phyloP scores from a whole-genome alignment of 2,113 vertebrate species.

The Synodontis membranacea region DNA sequence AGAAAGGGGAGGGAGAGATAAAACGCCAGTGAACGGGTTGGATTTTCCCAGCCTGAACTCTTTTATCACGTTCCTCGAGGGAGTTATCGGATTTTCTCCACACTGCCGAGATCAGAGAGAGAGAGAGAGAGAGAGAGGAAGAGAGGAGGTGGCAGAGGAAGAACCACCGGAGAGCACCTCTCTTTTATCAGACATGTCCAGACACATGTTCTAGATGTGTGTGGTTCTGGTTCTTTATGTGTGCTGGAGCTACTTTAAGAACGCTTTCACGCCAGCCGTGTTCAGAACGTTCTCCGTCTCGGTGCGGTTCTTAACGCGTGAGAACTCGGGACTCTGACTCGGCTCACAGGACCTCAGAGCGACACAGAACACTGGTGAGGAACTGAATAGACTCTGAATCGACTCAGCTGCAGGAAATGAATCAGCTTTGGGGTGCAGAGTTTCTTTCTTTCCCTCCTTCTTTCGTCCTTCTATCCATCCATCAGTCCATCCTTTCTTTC shows the following conservation, averaged over 20 bases:
- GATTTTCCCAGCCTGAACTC: constrained; percentile 17
- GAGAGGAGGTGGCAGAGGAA: neutral
- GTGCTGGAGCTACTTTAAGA: neutral
- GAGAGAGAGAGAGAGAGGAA: neutral
- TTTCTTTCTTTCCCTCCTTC: neutral
- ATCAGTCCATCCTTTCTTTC: neutral
- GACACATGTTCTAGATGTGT: neutral
- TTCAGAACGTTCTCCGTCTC: neutral
- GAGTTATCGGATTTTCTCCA: constrained; percentile 39
- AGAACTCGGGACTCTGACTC: neutral
- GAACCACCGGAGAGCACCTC: neutral
- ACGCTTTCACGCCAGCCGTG: neutral
- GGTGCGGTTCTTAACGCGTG: neutral
- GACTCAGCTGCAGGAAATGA: neutral
- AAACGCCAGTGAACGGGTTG: constrained; percentile 7
- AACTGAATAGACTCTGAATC: neutral
- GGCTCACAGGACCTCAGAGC: neutral
- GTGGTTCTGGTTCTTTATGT: neutral
- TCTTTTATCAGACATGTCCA: constrained; percentile 9
- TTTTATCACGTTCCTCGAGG: constrained; percentile 32
- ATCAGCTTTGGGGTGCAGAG: neutral
- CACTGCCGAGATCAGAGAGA: constrained; percentile 17
- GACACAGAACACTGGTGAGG: neutral
- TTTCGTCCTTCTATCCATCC: neutral
- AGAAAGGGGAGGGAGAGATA: neutral